phyloP scores from a whole-genome alignment of 2,797 vertebrate genomes.

The Chrosomus eos region DNA sequence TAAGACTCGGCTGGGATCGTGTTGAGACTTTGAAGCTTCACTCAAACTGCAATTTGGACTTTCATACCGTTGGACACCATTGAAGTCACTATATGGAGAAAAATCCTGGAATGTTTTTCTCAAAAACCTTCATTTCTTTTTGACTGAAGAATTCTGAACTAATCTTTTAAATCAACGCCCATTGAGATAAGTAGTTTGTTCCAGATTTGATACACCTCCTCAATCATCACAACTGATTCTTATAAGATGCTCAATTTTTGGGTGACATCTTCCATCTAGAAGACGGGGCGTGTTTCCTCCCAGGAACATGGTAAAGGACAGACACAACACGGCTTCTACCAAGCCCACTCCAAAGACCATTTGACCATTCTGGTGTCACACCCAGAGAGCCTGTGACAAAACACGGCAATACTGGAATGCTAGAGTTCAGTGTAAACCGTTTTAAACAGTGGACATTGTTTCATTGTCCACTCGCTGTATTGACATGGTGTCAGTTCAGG shows the following conservation, averaged over 20 bases:
- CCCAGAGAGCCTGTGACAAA: neutral
- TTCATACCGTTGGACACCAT: too few species aligned
- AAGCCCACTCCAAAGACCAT: neutral
- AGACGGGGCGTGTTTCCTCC: neutral
- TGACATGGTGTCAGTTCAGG: conserved; percentile 11
- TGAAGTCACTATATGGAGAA: too few species aligned
- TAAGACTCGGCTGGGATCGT: too few species aligned
- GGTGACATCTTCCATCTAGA: neutral
- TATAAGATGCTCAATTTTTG: neutral
- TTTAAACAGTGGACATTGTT: neutral
- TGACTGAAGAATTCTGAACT: too few species aligned
- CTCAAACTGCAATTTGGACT: too few species aligned
- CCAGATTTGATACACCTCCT: neutral
- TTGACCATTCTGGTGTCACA: neutral
- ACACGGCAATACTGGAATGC: neutral
- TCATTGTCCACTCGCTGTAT: neutral
- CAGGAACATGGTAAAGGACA: neutral
- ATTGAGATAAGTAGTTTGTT: neutral
- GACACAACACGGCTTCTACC: neutral
- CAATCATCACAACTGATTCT: neutral
- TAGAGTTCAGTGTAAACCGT: neutral
- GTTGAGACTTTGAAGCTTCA: too few species aligned
- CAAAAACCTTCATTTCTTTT: too few species aligned
- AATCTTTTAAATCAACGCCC: neutral
- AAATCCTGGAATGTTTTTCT: too few species aligned